Conservation (phyloP, 1,140 invertebrate genomes). For the Tachypleus tridentatus region DNA sequence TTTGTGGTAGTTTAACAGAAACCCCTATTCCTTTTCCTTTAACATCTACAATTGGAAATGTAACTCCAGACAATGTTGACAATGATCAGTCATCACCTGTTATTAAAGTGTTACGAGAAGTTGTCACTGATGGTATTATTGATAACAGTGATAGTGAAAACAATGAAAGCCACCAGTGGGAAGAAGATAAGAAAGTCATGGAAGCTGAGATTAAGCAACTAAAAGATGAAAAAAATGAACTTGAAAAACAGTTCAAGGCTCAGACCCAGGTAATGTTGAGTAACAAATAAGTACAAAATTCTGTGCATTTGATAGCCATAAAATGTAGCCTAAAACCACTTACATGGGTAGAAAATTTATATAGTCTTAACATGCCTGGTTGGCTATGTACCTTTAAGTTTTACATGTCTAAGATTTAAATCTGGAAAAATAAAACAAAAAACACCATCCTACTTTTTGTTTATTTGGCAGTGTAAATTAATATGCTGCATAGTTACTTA, state of each 20-base stretch:
- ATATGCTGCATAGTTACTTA: too few species aligned
- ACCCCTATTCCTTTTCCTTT: slow-evolving; percentile 6
- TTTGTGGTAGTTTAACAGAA: neutral
- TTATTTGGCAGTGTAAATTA: too few species aligned
- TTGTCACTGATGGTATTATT: slow-evolving; percentile 17
- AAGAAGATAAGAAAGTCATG: slow-evolving; percentile 32
- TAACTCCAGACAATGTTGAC: neutral
- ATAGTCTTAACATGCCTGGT: too few species aligned
- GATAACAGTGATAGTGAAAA: slow-evolving; percentile 16
- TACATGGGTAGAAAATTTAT: too few species aligned
- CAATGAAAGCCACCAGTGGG: slow-evolving; percentile 25
- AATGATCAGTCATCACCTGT: slow-evolving; percentile 2
- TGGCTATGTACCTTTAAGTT: too few species aligned
- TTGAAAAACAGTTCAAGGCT: slow-evolving; percentile 51
- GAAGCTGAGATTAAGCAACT: slow-evolving; percentile 44
- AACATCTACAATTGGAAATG: too few species aligned
- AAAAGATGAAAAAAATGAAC: slow-evolving; percentile 29
- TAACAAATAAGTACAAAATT: too few species aligned
- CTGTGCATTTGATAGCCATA: too few species aligned
- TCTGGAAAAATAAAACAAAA: too few species aligned
- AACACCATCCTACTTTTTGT: too few species aligned
- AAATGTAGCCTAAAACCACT: too few species aligned
- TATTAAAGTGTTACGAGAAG: slow-evolving; percentile 8
- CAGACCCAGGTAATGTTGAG: slow-evolving; percentile 29
- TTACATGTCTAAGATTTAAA: too few species aligned